These are phyloP conservation scores for Channallabes apus DNA, from an alignment of 2,797 vertebrate genomes.

Conservation along the genomic window DNA sequence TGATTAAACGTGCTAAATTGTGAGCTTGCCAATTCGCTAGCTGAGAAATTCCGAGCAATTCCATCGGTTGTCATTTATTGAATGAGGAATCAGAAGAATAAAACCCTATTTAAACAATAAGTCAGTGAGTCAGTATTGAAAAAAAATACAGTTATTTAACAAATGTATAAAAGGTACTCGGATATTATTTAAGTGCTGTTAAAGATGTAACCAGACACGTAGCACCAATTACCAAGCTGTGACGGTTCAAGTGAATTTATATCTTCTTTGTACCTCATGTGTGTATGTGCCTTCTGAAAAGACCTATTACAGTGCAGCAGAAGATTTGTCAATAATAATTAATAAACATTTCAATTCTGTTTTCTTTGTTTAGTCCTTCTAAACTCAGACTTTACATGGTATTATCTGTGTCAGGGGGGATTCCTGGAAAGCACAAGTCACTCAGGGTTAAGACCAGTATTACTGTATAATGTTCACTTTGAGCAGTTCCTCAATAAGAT, in stretches of 20 bases:
- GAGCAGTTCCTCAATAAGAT: background rate
- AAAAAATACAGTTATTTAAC: background rate
- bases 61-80: background rate
- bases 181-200: constrained; percentile 5
- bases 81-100: background rate
- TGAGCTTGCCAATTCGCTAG: background rate
- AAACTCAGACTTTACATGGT: background rate
- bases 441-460: background rate
- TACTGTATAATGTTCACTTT: background rate
- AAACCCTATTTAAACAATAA: background rate
- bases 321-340: background rate
- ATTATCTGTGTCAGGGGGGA: no score
- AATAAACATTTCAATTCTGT: constrained; percentile 18
- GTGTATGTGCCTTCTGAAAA: constrained; percentile 25
- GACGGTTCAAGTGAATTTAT: constrained; percentile 33
- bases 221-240: constrained; percentile 30
- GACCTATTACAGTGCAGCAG: constrained; percentile 33
- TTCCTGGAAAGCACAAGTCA: no score
- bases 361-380: background rate
- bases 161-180: background rate
- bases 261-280: constrained; percentile 48
- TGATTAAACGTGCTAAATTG: background rate
- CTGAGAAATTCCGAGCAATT: no score
- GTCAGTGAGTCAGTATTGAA: constrained; percentile 6
- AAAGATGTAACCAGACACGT: background rate